phyloP scores from a whole-genome alignment of 2,113 vertebrate species.

The Lepus timidus region DNA sequence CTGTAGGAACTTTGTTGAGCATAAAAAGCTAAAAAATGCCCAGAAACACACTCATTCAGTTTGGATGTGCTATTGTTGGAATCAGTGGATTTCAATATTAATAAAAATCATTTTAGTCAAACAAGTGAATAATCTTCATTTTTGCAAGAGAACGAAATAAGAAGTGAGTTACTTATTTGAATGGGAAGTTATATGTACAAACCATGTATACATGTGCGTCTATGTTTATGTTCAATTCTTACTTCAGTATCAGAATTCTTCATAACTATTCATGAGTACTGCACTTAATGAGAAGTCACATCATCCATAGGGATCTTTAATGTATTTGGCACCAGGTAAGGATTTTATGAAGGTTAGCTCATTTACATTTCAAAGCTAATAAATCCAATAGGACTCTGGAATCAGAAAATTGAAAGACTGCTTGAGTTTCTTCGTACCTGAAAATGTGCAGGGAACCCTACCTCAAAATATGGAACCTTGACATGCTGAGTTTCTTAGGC shows the following conservation, averaged over 20 bases:
- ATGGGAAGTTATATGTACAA: not conserved
- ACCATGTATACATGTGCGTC: not conserved
- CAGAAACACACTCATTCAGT: not conserved
- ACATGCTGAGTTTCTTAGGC: not conserved
- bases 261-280: not conserved
- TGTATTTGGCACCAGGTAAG: not conserved
- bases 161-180: not conserved
- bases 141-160: conserved; percentile 35
- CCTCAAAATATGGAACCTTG: not conserved
- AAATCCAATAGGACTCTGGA: not conserved
- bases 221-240: not conserved
- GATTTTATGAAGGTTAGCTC: not conserved
- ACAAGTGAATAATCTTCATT: conserved; percentile 6
- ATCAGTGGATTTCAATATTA: not conserved
- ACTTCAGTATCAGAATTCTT: not conserved
- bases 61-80: not conserved
- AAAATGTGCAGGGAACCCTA: not conserved
- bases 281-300: not conserved
- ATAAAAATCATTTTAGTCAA: conserved; percentile 35
- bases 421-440: not conserved
- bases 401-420: not conserved
- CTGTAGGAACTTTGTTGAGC: not conserved
- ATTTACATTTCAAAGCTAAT: conserved; percentile 22
- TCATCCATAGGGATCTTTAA: not conserved
- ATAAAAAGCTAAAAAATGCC: not conserved